Evolutionary conservation across 2,113 vertebrate species (phyloP), one percentile per base, ranked within the genome.

Genomic region (Trochalopteron elliotii): DNA sequence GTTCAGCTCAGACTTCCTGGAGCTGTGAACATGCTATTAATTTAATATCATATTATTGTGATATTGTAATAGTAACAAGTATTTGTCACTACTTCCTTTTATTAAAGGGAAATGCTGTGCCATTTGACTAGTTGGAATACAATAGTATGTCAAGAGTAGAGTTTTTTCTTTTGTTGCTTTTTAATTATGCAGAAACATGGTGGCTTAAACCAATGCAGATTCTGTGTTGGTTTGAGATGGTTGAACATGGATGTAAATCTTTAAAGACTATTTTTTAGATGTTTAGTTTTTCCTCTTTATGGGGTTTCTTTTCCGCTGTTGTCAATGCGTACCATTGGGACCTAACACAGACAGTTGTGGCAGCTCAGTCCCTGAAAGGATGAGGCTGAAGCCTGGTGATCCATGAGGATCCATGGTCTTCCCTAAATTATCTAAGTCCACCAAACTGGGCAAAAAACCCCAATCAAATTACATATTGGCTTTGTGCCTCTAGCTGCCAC

Each of bases 81-180:
- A 96, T 97, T 97, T 97, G 96, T 97, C 97, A 94, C 96, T 96
- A 83, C 91, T 97, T 97, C 97, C 96, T 97, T 97, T 97, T 95
- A 94, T 97, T 91, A 97, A 97, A 97, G 97, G 97, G 93, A 96
- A 94, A 96, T 44, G 84, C 96, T 93, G 97, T 97, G 97, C 97
- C 96, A 96, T 97, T 94, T 74, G 89, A 96, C 63, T 97, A 94
- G 96, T 61, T 89, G 80, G 78, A 86, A 93, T 63, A 86, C 10
- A 2, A 31, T 90, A 96, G 95, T 82, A 77, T 45, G 50, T 91
- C 78, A 69, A 69, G 56, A 81, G 40, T 94, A 96, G 94, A 91
- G 49, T 31, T 91, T 91, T 95, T 83, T 65, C 30, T 71, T 89
- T 76, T 35, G 50, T 49, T 86, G 19, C 15, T 63, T 80, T 30